phyloP scores from a whole-genome alignment of 2,888 invertebrate species.

The Pandemis heparana region DNA sequence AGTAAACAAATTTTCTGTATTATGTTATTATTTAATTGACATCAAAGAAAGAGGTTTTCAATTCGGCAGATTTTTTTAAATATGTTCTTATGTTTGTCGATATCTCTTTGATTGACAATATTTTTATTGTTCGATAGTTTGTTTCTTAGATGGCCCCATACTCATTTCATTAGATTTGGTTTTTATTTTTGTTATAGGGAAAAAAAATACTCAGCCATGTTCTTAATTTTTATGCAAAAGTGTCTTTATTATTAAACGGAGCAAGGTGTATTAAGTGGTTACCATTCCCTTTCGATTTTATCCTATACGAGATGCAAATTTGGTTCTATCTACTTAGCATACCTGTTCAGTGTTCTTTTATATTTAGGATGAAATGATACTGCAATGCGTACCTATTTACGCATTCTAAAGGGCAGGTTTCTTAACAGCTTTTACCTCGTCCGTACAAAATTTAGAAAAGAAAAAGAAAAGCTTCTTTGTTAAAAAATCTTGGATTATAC shows the following conservation, averaged over 20 bases:
- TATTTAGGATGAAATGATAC: constrained; percentile 21
- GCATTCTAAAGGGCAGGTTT: constrained; percentile 2
- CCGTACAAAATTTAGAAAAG: background rate
- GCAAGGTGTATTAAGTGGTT: background rate
- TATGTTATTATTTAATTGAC: no score
- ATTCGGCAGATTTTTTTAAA: no score
- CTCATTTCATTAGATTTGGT: no score
- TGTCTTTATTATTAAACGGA: background rate
- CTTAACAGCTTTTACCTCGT: constrained; percentile 9
- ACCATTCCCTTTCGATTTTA: constrained; percentile 21
- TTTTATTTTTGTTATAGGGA: no score
- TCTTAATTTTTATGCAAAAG: no score
- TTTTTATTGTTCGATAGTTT: no score
- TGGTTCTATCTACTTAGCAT: constrained; percentile 21
- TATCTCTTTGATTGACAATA: no score
- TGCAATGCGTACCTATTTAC: constrained; percentile 29
- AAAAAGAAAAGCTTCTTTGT: background rate
- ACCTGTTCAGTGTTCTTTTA: constrained; percentile 13
- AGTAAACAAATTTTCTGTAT: background rate
- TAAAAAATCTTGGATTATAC: background rate
- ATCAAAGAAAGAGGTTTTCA: no score
- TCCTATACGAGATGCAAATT: constrained; percentile 20
- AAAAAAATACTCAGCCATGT: no score
- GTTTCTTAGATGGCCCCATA: no score
- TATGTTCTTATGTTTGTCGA: no score